Evolutionary conservation across 2,888 invertebrate species (phyloP).

Genomic region (Linnaemya tessellans): DNA sequence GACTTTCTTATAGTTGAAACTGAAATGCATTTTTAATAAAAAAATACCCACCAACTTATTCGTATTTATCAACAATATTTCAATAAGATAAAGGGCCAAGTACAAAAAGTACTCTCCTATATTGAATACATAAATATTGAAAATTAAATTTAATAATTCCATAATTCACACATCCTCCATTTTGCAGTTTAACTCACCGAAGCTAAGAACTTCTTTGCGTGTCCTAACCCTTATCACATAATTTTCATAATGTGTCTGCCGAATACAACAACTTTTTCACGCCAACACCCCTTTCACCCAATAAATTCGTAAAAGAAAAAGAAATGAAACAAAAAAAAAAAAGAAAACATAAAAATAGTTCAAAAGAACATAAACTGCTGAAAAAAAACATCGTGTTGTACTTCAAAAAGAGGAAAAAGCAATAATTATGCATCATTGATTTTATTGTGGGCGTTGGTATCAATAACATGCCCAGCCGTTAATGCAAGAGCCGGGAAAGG

Average conservation of each 20-base stretch:
- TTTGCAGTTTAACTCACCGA: not conserved
- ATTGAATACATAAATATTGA: conserved; percentile 53
- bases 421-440: conserved; percentile 72
- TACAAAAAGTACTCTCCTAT: conserved; percentile 17
- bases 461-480: conserved; percentile 59
- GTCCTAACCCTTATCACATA: conserved; percentile 52
- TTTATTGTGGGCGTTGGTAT: conserved; percentile 68
- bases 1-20: conserved; percentile 4
- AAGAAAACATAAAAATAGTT: conserved; percentile 11
- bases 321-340: not conserved
- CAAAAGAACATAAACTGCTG: conserved; percentile 41
- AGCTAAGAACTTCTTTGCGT: conserved; percentile 6
- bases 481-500: conserved; percentile 23
- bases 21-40: conserved; percentile 32
- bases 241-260: conserved; percentile 63
- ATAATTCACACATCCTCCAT: conserved; percentile 61
- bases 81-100: conserved; percentile 27
- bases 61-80: conserved; percentile 46
- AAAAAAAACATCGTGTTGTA: conserved; percentile 16
- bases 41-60: conserved; percentile 23
- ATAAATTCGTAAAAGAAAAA: conserved; percentile 25
- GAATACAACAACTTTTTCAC: conserved; percentile 54
- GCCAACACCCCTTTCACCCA: conserved; percentile 53
- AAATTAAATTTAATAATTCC: conserved; percentile 67
- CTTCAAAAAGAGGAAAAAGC: conserved; percentile 55